phyloP scores from a whole-genome alignment of 2,797 vertebrate genomes.

The Tapera naevia region DNA sequence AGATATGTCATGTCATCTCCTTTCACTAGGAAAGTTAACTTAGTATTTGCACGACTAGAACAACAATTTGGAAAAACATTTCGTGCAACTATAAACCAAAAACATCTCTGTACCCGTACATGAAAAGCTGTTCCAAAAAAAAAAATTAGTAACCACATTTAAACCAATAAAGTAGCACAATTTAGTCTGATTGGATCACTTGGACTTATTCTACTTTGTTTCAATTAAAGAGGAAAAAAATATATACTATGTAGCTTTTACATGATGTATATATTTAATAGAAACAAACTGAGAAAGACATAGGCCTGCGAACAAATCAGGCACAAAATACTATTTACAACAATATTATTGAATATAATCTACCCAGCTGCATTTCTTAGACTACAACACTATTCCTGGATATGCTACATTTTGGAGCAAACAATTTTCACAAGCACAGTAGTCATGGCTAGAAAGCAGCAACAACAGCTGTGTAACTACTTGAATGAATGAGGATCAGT shows the following conservation, averaged over 20 bases:
- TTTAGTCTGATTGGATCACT: neutral
- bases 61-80: neutral
- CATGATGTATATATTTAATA: neutral
- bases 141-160: neutral
- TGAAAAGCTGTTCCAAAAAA: neutral
- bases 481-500: neutral
- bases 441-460: neutral
- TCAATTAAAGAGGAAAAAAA: neutral
- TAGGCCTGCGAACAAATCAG: neutral
- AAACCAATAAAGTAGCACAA: neutral
- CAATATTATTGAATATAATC: neutral
- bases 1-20: neutral
- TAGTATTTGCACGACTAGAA: neutral
- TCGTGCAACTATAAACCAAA: neutral
- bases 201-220: neutral
- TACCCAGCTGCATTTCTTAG: conserved; percentile 18
- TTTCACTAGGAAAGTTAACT: neutral
- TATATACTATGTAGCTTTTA: neutral
- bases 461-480: neutral
- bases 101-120: neutral
- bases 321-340: conserved; percentile 3
- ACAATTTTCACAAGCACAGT: neutral
- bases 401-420: neutral
- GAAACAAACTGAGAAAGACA: neutral
- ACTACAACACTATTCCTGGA: neutral